A percentile compares a stretch with the other conserved stretches of the same genome.
These are phyloP conservation scores for Gopherus flavomarginatus DNA, from an alignment of 2,113 vertebrate genomes.

Conservation along the genomic window DNA sequence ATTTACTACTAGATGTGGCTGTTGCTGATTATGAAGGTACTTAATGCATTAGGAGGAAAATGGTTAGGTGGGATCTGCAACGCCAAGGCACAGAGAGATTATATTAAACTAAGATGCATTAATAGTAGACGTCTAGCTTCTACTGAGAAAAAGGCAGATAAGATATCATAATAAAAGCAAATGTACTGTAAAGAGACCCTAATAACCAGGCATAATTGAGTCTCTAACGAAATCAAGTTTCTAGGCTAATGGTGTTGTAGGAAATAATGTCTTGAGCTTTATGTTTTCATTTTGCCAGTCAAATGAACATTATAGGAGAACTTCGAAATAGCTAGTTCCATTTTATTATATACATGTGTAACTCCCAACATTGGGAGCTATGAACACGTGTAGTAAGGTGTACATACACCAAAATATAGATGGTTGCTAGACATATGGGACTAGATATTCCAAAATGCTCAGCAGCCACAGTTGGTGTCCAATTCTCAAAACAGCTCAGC, in stretches of 20 bases:
- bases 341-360: background rate
- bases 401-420: background rate
- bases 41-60: conserved; percentile 61
- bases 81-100: background rate
- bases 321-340: background rate
- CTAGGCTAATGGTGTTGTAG: background rate
- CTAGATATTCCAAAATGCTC: background rate
- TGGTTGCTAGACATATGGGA: background rate
- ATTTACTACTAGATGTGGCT: conserved; percentile 65
- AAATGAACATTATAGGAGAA: background rate
- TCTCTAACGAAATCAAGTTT: conserved; percentile 7
- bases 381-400: background rate
- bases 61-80: conserved; percentile 38
- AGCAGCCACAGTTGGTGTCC: background rate
- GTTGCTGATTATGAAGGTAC: conserved; percentile 68
- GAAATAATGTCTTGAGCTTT: conserved; percentile 3
- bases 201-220: background rate
- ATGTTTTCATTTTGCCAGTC: conserved; percentile 20
- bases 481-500: background rate
- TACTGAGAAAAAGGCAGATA: conserved; percentile 59
- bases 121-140: conserved; percentile 17
- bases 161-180: conserved; percentile 59
- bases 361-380: background rate
- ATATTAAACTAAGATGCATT: conserved; percentile 52
- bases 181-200: conserved; percentile 18